Evolutionary conservation across 2,113 vertebrate species (phyloP).

Genomic region (Ceyx melanurus): DNA sequence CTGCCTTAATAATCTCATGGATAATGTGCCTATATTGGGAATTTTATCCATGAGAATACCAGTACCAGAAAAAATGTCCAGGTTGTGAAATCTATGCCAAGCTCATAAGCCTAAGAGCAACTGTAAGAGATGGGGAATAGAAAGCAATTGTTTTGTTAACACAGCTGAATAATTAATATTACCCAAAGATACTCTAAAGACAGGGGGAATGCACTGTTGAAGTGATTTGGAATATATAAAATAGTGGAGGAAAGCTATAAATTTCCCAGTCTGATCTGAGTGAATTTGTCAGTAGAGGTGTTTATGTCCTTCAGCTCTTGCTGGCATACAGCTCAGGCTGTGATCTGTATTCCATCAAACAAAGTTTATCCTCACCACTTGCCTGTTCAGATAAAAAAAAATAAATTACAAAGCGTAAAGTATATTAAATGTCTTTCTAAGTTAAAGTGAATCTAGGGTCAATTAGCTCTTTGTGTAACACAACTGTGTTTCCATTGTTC

Average conservation of each 20-base stretch:
- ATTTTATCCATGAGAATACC: conserved; percentile 22
- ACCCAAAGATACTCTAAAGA: not conserved
- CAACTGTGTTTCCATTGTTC: not conserved
- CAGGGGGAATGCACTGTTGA: not conserved
- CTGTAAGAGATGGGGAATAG: not conserved
- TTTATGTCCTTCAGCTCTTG: not conserved
- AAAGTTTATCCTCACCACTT: not conserved
- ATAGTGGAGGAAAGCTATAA: not conserved
- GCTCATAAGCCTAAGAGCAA: not conserved
- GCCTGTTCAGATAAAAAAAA: not conserved
- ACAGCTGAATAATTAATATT: not conserved
- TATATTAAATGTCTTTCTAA: not conserved
- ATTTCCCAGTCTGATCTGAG: not conserved
- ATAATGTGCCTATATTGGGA: not conserved
- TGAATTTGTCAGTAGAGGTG: not conserved
- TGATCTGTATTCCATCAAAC: not conserved
- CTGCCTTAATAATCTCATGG: not conserved
- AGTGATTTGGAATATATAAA: not conserved
- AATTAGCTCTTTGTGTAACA: not conserved
- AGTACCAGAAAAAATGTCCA: not conserved
- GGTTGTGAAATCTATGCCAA: not conserved
- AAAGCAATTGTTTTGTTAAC: not conserved
- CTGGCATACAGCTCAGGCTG: not conserved
- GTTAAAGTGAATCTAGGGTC: not conserved
- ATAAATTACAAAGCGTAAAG: not conserved